Conservation (phyloP, 2,888 invertebrate genomes). For the Prosapia bicincta region DNA sequence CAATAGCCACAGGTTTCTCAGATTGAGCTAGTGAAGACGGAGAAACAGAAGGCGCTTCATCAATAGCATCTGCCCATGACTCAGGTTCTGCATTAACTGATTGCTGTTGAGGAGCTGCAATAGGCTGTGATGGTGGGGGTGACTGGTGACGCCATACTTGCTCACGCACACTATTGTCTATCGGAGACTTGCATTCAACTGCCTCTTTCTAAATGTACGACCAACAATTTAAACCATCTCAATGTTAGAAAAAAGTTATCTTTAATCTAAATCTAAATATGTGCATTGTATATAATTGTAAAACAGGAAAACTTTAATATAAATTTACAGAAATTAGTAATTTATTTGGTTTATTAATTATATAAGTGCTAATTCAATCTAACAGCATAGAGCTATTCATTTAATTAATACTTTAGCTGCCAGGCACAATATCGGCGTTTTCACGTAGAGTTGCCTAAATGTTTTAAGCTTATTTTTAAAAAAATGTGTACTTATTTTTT, state of each 20-base stretch:
- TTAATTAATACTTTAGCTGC: too few relatives aligned
- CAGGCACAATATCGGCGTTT: too few relatives aligned
- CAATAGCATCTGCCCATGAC: constrained; percentile 11
- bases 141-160: constrained; percentile 16
- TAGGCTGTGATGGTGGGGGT: neutral
- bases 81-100: neutral
- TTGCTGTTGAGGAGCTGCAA: neutral
- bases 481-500: too few relatives aligned
- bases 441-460: too few relatives aligned
- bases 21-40: neutral
- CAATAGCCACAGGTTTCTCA: neutral
- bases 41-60: neutral
- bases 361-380: too few relatives aligned
- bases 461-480: too few relatives aligned
- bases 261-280: too few relatives aligned
- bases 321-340: too few relatives aligned
- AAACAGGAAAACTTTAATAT: too few relatives aligned
- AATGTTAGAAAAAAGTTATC: neutral
- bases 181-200: neutral
- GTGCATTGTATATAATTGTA: too few relatives aligned
- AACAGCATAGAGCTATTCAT: too few relatives aligned
- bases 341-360: too few relatives aligned
- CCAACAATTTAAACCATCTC: neutral
- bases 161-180: neutral
- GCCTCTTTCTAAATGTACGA: neutral